A percentile compares a stretch with the other conserved stretches of the same genome.
Evolutionary conservation across 2,113 vertebrate genomes (phyloP).

Genomic region (Oceanodroma tethys): DNA sequence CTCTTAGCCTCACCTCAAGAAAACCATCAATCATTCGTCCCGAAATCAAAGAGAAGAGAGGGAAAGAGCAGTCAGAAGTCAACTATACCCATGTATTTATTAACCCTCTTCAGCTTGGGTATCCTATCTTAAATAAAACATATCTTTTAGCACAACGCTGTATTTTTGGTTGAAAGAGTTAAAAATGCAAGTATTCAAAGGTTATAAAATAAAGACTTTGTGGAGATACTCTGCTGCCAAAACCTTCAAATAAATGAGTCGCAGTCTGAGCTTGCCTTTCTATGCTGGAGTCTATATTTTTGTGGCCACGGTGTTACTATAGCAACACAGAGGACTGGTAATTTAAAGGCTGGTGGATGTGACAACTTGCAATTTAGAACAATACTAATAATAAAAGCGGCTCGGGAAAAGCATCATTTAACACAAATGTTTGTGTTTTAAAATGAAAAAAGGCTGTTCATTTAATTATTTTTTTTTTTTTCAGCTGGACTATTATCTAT

Average conservation of each 20-base stretch:
- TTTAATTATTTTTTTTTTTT: background rate
- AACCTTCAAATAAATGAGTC: slow-evolving; percentile 27
- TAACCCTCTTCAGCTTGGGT: background rate
- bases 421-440: background rate
- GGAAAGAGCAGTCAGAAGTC: background rate
- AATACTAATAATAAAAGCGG: background rate
- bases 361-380: slow-evolving; percentile 61
- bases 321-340: slow-evolving; percentile 34
- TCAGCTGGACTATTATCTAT: background rate
- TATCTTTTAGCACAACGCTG: background rate
- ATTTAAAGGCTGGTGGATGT: slow-evolving; percentile 50
- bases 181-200: slow-evolving; percentile 41
- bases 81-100: background rate
- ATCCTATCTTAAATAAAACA: background rate
- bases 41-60: background rate
- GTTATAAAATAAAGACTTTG: slow-evolving; percentile 21
- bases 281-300: slow-evolving; percentile 8
- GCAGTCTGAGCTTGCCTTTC: slow-evolving; percentile 43
- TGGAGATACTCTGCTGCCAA: slow-evolving; percentile 27
- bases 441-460: background rate
- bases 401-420: background rate
- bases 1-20: background rate
- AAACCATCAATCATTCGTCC: background rate
- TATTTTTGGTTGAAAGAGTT: slow-evolving; percentile 1
- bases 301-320: slow-evolving; percentile 40